These are phyloP conservation scores for Passer montanus DNA, from an alignment of 2,113 vertebrate species.

Conservation along the genomic window DNA sequence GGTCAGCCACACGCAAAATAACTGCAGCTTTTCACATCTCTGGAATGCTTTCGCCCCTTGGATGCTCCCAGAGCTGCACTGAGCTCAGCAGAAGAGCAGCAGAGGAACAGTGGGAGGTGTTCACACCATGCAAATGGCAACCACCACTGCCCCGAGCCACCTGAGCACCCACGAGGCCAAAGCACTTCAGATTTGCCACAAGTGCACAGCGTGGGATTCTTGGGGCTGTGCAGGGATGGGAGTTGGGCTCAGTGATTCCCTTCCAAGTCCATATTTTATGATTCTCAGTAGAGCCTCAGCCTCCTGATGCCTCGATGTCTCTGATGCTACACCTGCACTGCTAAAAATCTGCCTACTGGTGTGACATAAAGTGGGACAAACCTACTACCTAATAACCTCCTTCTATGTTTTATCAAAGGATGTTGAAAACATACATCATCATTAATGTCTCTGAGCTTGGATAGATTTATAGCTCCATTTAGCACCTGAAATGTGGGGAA, in stretches of 20 bases:
- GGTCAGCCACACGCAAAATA: background rate
- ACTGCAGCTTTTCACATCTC: background rate
- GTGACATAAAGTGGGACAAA: background rate
- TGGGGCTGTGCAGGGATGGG: background rate
- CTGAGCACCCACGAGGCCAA: background rate
- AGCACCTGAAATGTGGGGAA: background rate
- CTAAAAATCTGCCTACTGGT: background rate
- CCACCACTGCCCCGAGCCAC: background rate
- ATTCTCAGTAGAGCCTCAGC: background rate
- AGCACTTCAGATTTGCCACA: background rate
- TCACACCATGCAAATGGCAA: background rate
- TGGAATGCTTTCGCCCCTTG: background rate
- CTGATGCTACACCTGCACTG: background rate
- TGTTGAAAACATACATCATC: background rate
- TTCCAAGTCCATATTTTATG: background rate
- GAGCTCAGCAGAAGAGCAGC: background rate
- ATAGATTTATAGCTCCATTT: background rate
- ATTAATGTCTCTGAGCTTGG: background rate
- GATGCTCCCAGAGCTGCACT: background rate
- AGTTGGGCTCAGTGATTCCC: background rate
- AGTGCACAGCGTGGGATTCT: background rate
- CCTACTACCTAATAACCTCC: background rate
- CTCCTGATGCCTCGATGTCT: background rate
- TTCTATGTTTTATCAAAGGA: background rate
- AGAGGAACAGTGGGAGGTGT: background rate